Evolutionary conservation across 2,888 invertebrate genomes (phyloP).

Genomic region (Callyntrura sp.): DNA sequence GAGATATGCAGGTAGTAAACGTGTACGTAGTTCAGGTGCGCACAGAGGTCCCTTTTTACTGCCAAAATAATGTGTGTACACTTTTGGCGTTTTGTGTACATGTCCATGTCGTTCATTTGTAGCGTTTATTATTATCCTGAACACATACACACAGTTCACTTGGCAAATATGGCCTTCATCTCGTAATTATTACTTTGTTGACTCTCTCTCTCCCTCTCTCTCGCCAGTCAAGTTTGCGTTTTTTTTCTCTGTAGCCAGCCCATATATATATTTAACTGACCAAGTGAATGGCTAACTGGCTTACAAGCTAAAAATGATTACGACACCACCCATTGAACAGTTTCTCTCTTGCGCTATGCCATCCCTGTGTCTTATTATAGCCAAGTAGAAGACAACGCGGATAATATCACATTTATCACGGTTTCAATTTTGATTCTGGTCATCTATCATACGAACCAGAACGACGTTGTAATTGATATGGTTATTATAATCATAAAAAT

Average conservation of each 20-base stretch:
- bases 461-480: not conserved
- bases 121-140: not conserved
- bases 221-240: not conserved
- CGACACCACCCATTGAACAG: constrained; percentile 5
- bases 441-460: not conserved
- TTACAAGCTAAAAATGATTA: not conserved
- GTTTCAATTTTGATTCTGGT: constrained; percentile 6
- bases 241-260: not conserved
- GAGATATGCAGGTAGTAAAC: not conserved
- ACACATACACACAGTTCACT: not conserved
- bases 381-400: not conserved
- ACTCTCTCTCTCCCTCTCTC: constrained; percentile 5
- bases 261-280: not conserved
- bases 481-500: not conserved
- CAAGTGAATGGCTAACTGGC: constrained; percentile 15
- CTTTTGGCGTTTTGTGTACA: not conserved
- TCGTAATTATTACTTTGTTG: constrained; percentile 27
- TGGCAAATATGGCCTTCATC: constrained; percentile 44
- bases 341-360: not conserved
- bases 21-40: not conserved
- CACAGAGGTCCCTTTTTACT: constrained; percentile 35
- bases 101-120: not conserved
- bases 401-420: constrained; percentile 23
- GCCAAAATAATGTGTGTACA: not conserved
- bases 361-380: not conserved